Evolutionary conservation across 2,888 invertebrate genomes (phyloP).

Genomic region (Dascillus cervinus): DNA sequence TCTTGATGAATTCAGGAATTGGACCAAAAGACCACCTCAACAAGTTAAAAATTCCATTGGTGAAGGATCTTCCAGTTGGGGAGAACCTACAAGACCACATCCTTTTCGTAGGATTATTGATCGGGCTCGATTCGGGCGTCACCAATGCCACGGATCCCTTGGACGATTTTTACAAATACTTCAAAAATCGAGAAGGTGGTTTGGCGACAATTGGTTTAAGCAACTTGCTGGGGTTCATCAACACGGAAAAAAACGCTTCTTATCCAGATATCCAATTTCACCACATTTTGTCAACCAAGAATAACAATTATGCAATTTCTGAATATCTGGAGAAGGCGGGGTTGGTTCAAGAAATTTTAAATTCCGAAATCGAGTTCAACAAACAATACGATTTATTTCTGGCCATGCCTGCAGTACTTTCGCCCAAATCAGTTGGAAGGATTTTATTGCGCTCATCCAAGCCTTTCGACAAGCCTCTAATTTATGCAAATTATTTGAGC

Average conservation of each 20-base stretch:
- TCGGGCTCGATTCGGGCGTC: conserved; percentile 3
- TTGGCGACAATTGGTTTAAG: conserved; percentile 39
- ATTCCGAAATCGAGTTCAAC: not conserved
- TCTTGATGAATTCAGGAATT: conserved; percentile 53
- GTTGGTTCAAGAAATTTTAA: conserved; percentile 1
- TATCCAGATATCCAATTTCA: conserved; percentile 55
- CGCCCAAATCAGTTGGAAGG: conserved; percentile 47
- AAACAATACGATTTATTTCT: not conserved
- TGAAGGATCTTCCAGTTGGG: conserved; percentile 42
- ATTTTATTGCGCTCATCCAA: conserved; percentile 48
- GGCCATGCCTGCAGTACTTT: conserved; percentile 34
- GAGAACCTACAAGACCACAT: conserved; percentile 41
- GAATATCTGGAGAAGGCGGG: conserved; percentile 1
- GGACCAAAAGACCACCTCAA: conserved; percentile 38
- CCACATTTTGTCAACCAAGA: conserved; percentile 41
- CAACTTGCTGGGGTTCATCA: conserved; percentile 45
- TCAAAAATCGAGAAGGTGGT: conserved; percentile 44
- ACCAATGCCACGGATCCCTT: conserved; percentile 3
- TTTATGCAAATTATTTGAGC: conserved; percentile 55
- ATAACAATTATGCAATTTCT: conserved; percentile 8
- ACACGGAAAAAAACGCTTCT: conserved; percentile 38
- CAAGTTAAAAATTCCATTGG: conserved; percentile 31
- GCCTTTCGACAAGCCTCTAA: conserved; percentile 50
- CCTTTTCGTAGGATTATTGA: conserved; percentile 3
- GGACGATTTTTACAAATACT: conserved; percentile 40